Percentiles rank a stretch among this genome's conserved stretches.
Conservation (phyloP, 2,888 invertebrate genomes). For the Epinotia brunnichana region DNA sequence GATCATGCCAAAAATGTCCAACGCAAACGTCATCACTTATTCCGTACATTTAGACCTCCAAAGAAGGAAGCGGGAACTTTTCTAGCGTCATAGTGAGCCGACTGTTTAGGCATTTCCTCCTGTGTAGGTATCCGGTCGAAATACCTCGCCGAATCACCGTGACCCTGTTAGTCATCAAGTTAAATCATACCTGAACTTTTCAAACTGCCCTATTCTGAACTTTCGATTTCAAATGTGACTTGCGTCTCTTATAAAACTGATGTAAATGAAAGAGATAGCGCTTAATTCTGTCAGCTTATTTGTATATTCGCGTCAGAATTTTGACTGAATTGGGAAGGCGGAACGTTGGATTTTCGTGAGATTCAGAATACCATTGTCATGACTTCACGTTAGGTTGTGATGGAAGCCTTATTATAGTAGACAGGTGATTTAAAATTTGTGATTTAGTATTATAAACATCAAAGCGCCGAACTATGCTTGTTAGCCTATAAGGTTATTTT, state of each 20-base stretch:
- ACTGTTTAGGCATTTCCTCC: constrained; percentile 66
- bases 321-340: neutral
- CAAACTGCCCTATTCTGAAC: constrained; percentile 26
- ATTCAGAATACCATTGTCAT: constrained; percentile 31
- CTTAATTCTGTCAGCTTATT: neutral
- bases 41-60: constrained; percentile 4
- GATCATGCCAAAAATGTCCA: neutral
- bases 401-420: constrained; percentile 30
- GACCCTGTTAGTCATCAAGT: constrained; percentile 56
- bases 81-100: constrained; percentile 44
- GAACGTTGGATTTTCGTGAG: constrained; percentile 12
- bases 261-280: constrained; percentile 8
- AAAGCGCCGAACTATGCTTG: constrained; percentile 29
- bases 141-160: constrained; percentile 61
- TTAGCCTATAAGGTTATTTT: constrained; percentile 2
- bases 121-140: constrained; percentile 57
- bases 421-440: constrained; percentile 37
- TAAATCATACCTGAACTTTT: constrained; percentile 60
- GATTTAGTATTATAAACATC: constrained; percentile 10
- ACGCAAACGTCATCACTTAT: neutral
- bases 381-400: constrained; percentile 24
- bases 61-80: constrained; percentile 42
- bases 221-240: neutral
- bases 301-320: constrained; percentile 3
- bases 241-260: neutral